Evolutionary conservation across 2,888 invertebrate genomes (phyloP).

Genomic region (Pseudococcus viburni): DNA sequence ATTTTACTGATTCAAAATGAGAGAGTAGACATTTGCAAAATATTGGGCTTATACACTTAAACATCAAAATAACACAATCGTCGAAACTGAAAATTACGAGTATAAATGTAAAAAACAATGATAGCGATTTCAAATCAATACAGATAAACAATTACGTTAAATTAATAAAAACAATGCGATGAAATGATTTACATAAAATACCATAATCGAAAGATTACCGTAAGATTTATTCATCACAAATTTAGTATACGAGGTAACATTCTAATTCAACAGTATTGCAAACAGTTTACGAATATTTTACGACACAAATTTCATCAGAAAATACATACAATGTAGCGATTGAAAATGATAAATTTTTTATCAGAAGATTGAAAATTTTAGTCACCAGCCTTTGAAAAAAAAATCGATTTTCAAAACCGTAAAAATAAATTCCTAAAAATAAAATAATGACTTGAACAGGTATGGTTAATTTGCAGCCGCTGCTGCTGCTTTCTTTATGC

Average conservation of each 20-base stretch:
- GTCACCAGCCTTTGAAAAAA: background rate
- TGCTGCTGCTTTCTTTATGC: background rate
- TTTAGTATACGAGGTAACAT: background rate
- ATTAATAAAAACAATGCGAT: background rate
- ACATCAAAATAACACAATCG: too few relatives aligned
- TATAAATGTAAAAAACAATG: background rate
- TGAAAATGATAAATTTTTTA: too few relatives aligned
- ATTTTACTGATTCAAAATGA: too few relatives aligned
- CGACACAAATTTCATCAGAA: too few relatives aligned
- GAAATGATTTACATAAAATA: background rate
- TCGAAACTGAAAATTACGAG: too few relatives aligned
- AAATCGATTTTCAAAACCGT: background rate
- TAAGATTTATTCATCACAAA: constrained; percentile 30
- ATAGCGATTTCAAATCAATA: background rate
- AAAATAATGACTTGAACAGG: constrained; percentile 2
- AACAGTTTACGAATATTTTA: too few relatives aligned
- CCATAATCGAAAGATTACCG: constrained; percentile 7
- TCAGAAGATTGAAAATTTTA: background rate
- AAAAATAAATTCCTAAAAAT: background rate
- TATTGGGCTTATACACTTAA: too few relatives aligned
- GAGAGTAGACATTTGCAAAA: too few relatives aligned
- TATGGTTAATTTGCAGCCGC: background rate
- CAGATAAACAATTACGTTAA: background rate
- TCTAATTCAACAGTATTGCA: background rate
- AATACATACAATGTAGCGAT: too few relatives aligned